These are phyloP conservation scores for Paracyclopina nana DNA, from an alignment of 1,140 invertebrate species.

Conservation along the genomic window DNA sequence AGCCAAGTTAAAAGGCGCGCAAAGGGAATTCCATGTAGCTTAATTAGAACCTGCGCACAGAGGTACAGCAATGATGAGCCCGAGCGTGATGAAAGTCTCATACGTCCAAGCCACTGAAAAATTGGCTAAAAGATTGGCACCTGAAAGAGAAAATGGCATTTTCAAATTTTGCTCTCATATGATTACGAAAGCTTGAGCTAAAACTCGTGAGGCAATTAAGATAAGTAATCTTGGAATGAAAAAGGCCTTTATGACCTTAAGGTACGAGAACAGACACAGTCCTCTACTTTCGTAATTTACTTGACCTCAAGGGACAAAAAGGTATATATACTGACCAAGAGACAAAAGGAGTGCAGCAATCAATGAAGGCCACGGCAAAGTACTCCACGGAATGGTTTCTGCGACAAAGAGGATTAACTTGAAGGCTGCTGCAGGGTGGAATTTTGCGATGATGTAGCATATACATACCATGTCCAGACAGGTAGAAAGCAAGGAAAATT, in stretches of 20 bases:
- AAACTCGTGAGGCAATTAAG: no score
- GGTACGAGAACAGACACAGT: no score
- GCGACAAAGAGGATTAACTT: neutral
- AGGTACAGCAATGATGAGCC: slow-evolving; percentile 70
- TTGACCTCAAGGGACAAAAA: neutral
- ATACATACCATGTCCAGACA: slow-evolving; percentile 39
- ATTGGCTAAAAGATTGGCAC: slow-evolving; percentile 69
- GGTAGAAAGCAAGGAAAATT: slow-evolving; percentile 54
- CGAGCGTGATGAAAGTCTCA: slow-evolving; percentile 75
- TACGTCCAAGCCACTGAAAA: slow-evolving; percentile 75
- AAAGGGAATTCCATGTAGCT: neutral
- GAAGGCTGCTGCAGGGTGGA: neutral
- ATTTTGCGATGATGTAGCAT: no score
- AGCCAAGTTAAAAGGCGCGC: neutral
- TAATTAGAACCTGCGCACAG: slow-evolving; percentile 53
- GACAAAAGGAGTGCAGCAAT: slow-evolving; percentile 51
- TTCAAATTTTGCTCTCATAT: neutral
- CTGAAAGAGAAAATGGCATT: slow-evolving; percentile 35
- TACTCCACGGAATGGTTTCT: slow-evolving; percentile 52
- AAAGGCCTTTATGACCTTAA: no score
- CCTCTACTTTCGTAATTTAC: neutral
- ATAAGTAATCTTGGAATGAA: no score
- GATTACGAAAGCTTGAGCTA: no score
- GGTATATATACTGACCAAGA: slow-evolving; percentile 37
- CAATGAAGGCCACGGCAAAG: slow-evolving; percentile 56